phyloP scores from a whole-genome alignment of 1,140 invertebrate genomes.

The Cydia splendana region DNA sequence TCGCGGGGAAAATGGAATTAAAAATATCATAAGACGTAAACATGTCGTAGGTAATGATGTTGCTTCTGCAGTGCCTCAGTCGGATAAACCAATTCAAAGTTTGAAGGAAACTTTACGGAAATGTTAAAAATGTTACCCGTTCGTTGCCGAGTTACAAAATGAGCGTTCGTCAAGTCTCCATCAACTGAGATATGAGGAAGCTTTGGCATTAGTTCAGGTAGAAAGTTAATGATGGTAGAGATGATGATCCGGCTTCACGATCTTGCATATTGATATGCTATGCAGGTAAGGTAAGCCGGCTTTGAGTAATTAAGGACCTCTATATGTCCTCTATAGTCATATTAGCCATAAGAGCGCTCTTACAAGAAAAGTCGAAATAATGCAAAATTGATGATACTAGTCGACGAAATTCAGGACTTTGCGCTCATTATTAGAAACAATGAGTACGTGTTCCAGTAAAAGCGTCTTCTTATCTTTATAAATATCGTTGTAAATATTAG shows the following conservation, averaged over 20 bases:
- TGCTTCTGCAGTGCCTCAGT: conserved; percentile 43
- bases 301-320: neutral
- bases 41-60: conserved; percentile 75
- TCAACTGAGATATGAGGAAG: neutral
- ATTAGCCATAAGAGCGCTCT: too few relatives aligned
- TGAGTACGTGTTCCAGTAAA: too few relatives aligned
- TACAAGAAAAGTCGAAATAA: too few relatives aligned
- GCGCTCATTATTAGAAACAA: too few relatives aligned
- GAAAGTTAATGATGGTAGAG: conserved; percentile 1
- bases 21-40: conserved; percentile 79
- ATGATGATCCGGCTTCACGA: neutral
- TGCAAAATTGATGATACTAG: too few relatives aligned
- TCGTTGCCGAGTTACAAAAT: conserved; percentile 14
- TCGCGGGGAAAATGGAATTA: conserved; percentile 79
- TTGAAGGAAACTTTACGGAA: conserved; percentile 22
- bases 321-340: neutral
- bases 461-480: too few relatives aligned
- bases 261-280: neutral
- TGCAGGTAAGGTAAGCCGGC: neutral
- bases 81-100: conserved; percentile 31
- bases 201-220: conserved; percentile 4
- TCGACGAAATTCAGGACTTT: too few relatives aligned
- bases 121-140: conserved; percentile 16
- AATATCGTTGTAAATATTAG: too few relatives aligned
- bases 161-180: neutral